These are phyloP conservation scores for Dioctria linearis DNA, from an alignment of 2,888 invertebrate species.

Conservation along the genomic window DNA sequence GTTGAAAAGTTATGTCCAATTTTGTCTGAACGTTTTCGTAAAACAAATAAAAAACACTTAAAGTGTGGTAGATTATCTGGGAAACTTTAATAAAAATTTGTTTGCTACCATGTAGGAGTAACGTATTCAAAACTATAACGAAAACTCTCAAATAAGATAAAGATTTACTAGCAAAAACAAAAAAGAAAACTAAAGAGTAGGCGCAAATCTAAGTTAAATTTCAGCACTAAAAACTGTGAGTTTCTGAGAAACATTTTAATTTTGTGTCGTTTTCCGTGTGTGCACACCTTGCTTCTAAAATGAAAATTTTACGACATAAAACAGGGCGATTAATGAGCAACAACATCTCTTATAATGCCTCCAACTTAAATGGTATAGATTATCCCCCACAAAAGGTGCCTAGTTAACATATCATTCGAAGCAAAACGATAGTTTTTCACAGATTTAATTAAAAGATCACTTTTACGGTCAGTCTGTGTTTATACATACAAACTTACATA, in stretches of 20 bases:
- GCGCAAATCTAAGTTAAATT: background rate
- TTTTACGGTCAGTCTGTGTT: conserved; percentile 7
- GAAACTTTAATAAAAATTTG: no score
- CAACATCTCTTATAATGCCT: background rate
- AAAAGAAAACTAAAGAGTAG: background rate
- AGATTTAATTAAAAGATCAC: conserved; percentile 41
- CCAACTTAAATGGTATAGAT: background rate
- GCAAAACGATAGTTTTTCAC: conserved; percentile 43
- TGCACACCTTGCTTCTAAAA: background rate
- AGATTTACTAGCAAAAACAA: background rate
- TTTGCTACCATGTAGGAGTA: background rate
- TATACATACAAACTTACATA: no score
- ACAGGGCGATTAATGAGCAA: conserved; percentile 20
- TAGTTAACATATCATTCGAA: background rate
- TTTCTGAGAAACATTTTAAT: conserved; percentile 30
- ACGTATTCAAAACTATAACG: background rate
- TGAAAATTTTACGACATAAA: conserved; percentile 24
- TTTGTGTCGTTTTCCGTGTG: background rate
- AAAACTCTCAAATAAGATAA: background rate
- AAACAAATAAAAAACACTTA: no score
- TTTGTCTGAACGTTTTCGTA: no score
- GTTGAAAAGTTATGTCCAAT: no score
- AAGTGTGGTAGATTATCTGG: no score
- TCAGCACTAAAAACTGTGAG: background rate
- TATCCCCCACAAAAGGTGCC: conserved; percentile 8